A percentile compares a stretch with the other conserved stretches of the same genome.
Evolutionary conservation across 2,797 vertebrate genomes (phyloP).

Genomic region (Oryzias sinensis): DNA sequence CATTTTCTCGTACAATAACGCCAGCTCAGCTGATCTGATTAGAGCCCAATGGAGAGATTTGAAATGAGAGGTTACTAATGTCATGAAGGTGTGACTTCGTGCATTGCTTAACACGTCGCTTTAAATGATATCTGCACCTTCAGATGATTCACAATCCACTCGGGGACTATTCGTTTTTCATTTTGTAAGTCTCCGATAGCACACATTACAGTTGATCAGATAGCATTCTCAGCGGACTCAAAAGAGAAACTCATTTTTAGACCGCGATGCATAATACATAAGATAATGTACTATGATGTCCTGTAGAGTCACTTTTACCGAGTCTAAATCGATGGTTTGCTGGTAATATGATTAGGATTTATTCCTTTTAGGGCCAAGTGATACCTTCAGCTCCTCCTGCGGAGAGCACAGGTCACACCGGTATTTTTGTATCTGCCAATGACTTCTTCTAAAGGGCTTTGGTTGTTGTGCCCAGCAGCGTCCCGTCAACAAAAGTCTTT

Average conservation of each 20-base stretch:
- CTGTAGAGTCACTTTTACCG: constrained; percentile 85
- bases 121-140: constrained; percentile 15
- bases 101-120: constrained; percentile 17
- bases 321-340: constrained; percentile 87
- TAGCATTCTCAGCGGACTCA: constrained; percentile 43
- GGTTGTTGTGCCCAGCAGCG: constrained; percentile 5
- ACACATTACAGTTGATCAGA: constrained; percentile 48
- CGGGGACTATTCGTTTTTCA: constrained; percentile 27
- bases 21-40: constrained; percentile 37
- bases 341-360: constrained; percentile 85
- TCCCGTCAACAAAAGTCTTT: neutral
- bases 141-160: constrained; percentile 15
- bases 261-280: constrained; percentile 92
- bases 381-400: constrained; percentile 79
- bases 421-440: constrained; percentile 80
- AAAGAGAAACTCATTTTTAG: constrained; percentile 50
- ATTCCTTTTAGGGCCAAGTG: constrained; percentile 75
- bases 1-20: constrained; percentile 11
- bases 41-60: constrained; percentile 9
- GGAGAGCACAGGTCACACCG: constrained; percentile 56
- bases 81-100: constrained; percentile 11
- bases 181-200: constrained; percentile 9
- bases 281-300: constrained; percentile 80
- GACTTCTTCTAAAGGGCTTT: constrained; percentile 62
- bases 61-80: constrained; percentile 23